Evolutionary conservation across 2,113 vertebrate species (phyloP).

Genomic region (Aptenodytes forsteri): DNA sequence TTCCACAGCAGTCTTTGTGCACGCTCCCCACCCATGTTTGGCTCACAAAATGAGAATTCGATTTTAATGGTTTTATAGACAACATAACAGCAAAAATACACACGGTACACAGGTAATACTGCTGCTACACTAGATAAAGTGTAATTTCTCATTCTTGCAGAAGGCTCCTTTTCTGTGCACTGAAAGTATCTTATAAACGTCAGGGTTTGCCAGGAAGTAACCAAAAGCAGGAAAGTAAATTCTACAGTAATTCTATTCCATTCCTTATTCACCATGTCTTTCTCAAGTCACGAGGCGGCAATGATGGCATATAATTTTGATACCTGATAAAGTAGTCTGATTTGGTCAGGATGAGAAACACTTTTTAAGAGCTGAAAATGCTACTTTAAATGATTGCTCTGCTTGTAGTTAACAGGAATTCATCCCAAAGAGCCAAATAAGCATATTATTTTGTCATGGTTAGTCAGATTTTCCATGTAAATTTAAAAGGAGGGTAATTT

Average conservation of each 20-base stretch:
- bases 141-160: neutral
- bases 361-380: slow-evolving; percentile 6
- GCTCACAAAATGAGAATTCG: neutral
- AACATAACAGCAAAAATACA: neutral
- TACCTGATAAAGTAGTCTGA: neutral
- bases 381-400: slow-evolving; percentile 37
- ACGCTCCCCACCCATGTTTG: rapidly evolving
- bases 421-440: slow-evolving; percentile 31
- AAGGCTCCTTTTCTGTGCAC: neutral
- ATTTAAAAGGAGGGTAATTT: neutral
- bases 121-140: neutral
- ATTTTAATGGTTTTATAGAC: neutral
- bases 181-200: neutral
- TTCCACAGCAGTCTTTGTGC: neutral
- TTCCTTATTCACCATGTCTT: neutral
- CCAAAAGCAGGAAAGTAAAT: neutral
- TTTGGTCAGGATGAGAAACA: neutral
- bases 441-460: slow-evolving; percentile 26
- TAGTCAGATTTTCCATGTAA: slow-evolving; percentile 41
- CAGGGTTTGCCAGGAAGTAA: neutral
- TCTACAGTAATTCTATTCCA: neutral
- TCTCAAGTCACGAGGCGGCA: neutral
- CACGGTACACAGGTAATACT: neutral
- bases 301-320: neutral
- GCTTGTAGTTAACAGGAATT: slow-evolving; percentile 30